phyloP scores from a whole-genome alignment of 2,113 vertebrate genomes.

The Harpagus bidentatus region DNA sequence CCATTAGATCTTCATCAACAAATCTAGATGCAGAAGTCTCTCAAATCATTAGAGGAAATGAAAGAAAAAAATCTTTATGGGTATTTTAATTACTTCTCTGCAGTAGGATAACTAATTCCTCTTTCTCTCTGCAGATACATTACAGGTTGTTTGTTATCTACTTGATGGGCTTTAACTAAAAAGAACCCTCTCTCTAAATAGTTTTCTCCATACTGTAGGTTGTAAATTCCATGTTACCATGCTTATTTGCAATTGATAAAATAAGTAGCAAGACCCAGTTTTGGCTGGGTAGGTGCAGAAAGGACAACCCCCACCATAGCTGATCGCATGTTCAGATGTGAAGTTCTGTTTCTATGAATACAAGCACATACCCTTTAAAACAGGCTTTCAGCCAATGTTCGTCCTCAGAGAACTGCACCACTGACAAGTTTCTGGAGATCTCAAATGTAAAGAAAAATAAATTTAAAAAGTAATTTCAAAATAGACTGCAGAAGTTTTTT shows the following conservation, averaged over 20 bases:
- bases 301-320: background rate
- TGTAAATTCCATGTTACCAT: background rate
- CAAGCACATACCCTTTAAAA: accelerated
- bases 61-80: background rate
- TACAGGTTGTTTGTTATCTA: background rate
- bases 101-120: background rate
- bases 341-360: background rate
- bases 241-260: background rate
- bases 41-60: background rate
- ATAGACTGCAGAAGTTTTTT: background rate
- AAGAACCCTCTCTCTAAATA: too few species aligned
- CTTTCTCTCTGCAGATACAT: background rate
- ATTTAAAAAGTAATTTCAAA: background rate
- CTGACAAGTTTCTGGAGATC: background rate
- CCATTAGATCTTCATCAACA: background rate
- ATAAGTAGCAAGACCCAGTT: background rate
- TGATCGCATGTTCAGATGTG: accelerated
- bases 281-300: background rate
- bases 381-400: background rate
- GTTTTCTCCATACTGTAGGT: background rate
- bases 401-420: background rate
- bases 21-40: background rate
- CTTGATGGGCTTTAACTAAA: background rate
- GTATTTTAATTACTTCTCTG: background rate
- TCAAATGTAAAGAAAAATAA: background rate